Evolutionary conservation across 2,797 vertebrate species (phyloP).

Genomic region (Otolemur crassicaudatus): DNA sequence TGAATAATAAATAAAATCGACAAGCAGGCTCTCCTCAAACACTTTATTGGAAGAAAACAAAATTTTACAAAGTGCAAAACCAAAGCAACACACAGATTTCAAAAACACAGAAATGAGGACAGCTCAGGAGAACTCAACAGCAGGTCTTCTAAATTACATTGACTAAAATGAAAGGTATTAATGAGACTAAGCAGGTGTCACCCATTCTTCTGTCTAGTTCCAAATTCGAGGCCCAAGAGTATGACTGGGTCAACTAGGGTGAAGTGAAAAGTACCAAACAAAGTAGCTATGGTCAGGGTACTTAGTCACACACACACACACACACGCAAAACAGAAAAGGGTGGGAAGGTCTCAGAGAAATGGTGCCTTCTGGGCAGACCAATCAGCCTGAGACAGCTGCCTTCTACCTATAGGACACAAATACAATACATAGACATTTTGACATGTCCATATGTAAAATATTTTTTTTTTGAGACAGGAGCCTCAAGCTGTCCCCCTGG

Average conservation of each 20-base stretch:
- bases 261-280: background rate
- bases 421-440: background rate
- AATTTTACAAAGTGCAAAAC: background rate
- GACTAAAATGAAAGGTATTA: background rate
- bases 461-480: background rate
- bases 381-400: background rate
- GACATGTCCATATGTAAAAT: background rate
- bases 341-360: background rate
- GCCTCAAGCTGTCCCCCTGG: no score
- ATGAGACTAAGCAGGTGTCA: background rate
- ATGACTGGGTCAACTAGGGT: background rate
- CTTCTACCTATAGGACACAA: background rate
- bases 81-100: background rate
- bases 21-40: background rate
- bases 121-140: background rate
- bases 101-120: background rate
- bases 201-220: background rate
- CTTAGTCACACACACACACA: no score
- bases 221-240: background rate
- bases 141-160: background rate
- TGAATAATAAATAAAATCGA: background rate
- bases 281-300: background rate
- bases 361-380: background rate
- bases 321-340: background rate
- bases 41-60: slow-evolving; percentile 33